Evolutionary conservation across 1,140 invertebrate genomes (phyloP).

Genomic region (Zaprionus ghesquierei): DNA sequence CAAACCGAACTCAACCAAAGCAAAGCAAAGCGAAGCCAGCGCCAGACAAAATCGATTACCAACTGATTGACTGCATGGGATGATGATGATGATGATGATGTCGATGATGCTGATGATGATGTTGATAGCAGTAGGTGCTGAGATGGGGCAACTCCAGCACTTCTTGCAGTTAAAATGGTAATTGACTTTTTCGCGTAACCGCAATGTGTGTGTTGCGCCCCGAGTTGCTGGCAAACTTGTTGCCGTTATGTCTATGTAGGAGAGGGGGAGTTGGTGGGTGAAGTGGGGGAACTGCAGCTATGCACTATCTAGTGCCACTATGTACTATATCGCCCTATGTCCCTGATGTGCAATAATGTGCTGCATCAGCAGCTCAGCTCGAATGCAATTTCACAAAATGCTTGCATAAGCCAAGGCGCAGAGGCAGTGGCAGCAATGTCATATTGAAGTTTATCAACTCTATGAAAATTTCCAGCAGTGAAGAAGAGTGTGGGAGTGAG

Average conservation of each 20-base stretch:
- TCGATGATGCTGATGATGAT: conserved; percentile 7
- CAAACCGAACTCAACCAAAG: conserved; percentile 30
- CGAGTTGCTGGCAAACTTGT: conserved; percentile 67
- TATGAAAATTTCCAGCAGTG: conserved; percentile 66
- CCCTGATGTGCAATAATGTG: conserved; percentile 56
- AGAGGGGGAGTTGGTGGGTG: background rate
- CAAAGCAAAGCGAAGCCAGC: conserved; percentile 7
- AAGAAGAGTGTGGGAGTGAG: background rate
- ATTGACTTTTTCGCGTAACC: conserved; percentile 77
- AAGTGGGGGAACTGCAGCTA: background rate
- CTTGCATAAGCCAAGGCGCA: conserved; percentile 69
- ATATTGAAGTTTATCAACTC: conserved; percentile 78
- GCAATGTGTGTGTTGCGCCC: conserved; percentile 64
- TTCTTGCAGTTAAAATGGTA: conserved; percentile 74
- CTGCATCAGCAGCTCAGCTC: conserved; percentile 59
- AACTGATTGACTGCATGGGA: conserved; percentile 67
- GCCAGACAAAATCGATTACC: conserved; percentile 75
- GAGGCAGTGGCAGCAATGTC: conserved; percentile 53
- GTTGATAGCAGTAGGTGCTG: conserved; percentile 17
- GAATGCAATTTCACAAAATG: conserved; percentile 76
- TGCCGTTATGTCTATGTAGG: conserved; percentile 43
- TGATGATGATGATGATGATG: conserved; percentile 1
- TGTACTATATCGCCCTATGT: conserved; percentile 2
- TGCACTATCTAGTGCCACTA: background rate
- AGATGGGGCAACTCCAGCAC: background rate